A percentile compares a stretch with the other conserved stretches of the same genome.
Conservation (phyloP, 2,797 vertebrate species). For the Diglossa cyanea region DNA sequence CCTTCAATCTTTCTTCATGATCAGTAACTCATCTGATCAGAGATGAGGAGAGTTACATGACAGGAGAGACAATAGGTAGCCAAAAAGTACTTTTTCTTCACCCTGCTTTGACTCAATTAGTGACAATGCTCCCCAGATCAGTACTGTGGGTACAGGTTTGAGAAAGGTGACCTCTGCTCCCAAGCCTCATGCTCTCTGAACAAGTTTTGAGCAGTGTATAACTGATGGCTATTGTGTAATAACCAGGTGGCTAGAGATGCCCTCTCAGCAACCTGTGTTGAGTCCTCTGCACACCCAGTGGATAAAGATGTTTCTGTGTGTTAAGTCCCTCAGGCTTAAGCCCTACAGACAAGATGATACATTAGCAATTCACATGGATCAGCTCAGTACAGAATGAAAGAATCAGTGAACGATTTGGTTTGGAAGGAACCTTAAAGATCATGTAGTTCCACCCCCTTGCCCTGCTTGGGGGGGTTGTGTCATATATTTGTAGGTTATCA, state of each 20-base stretch:
- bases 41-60: not conserved
- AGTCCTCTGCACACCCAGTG: not conserved
- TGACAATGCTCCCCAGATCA: not conserved
- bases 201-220: not conserved
- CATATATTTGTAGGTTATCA: not conserved
- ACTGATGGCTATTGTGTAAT: not conserved
- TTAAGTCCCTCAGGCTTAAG: not conserved
- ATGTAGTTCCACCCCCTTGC: not conserved
- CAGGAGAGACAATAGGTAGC: not conserved
- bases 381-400: not conserved
- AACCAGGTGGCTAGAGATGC: not conserved
- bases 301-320: not conserved
- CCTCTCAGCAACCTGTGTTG: not conserved
- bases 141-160: not conserved
- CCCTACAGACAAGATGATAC: not conserved
- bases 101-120: not conserved
- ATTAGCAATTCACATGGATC: not conserved
- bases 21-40: not conserved
- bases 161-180: not conserved
- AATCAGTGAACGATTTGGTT: not conserved
- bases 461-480: accelerated
- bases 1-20: not conserved
- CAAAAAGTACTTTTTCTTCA: not conserved
- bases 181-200: not conserved
- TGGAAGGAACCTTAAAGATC: not conserved